Evolutionary conservation across 2,888 invertebrate genomes (phyloP).

Genomic region (Xanthia icteritia): DNA sequence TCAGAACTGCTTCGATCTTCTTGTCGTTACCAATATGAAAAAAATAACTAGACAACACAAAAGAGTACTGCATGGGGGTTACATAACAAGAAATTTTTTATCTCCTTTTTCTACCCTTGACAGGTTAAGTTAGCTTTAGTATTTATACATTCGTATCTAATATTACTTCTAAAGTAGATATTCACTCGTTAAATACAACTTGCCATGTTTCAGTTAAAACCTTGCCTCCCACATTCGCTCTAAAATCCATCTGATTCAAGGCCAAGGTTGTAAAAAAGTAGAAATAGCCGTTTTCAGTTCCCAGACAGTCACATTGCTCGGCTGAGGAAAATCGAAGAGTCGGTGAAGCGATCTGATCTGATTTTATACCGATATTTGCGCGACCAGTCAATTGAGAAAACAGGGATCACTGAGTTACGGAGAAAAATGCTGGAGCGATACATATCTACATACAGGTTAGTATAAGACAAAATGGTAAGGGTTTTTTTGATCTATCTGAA

Average conservation of each 20-base stretch:
- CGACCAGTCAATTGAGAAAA: constrained; percentile 61
- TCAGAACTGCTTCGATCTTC: not conserved
- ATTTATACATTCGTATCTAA: not conserved
- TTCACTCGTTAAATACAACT: not conserved
- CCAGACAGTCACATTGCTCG: constrained; percentile 42
- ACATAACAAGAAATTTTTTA: not conserved
- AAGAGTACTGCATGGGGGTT: not conserved
- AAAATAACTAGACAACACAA: not conserved
- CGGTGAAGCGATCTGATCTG: constrained; percentile 49
- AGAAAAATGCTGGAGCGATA: constrained; percentile 3
- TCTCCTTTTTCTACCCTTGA: not conserved
- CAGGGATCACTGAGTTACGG: constrained; percentile 54
- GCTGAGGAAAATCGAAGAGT: constrained; percentile 43
- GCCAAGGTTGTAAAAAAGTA: constrained; percentile 33
- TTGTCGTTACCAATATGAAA: not conserved
- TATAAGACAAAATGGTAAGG: not conserved
- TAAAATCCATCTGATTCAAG: constrained; percentile 30
- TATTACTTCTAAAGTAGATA: not conserved
- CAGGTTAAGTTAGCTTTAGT: not conserved
- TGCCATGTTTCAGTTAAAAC: not conserved
- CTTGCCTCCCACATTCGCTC: constrained; percentile 1
- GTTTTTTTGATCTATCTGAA: not conserved
- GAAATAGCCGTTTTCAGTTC: constrained; percentile 45
- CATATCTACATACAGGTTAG: not conserved
- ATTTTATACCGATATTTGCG: constrained; percentile 59